A percentile compares a stretch with the other conserved stretches of the same genome.
Conservation (phyloP, 2,797 vertebrate species). For the Enteromius radiatus region DNA sequence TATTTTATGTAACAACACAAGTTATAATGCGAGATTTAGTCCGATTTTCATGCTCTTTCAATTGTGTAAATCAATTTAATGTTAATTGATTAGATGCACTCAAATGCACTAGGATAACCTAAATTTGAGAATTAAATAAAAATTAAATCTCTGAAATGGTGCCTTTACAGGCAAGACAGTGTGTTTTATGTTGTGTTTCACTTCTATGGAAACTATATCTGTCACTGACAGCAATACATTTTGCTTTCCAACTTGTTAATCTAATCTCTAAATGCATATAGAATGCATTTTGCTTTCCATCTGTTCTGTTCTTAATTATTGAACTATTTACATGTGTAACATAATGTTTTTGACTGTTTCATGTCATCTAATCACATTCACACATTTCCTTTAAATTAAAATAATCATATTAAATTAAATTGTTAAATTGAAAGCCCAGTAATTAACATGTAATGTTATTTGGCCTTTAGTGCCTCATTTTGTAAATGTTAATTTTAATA, state of each 20-base stretch:
- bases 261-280: too few species aligned
- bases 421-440: neutral
- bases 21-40: too few species aligned
- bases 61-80: too few species aligned
- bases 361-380: neutral
- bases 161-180: neutral
- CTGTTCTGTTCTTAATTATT: neutral
- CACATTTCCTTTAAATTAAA: neutral
- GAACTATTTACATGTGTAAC: neutral
- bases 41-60: too few species aligned
- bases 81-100: too few species aligned
- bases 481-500: too few species aligned
- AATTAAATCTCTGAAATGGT: neutral
- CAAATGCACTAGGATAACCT: neutral
- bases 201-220: too few species aligned
- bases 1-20: too few species aligned
- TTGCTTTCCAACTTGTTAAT: too few species aligned
- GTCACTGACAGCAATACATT: too few species aligned
- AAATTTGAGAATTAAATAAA: neutral
- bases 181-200: neutral
- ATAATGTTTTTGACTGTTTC: neutral
- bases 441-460: neutral
- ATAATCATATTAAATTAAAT: neutral
- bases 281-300: neutral
- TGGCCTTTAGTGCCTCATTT: neutral